These are phyloP conservation scores for Thaleichthys pacificus DNA, from an alignment of 2,797 vertebrate species.

Conservation along the genomic window DNA sequence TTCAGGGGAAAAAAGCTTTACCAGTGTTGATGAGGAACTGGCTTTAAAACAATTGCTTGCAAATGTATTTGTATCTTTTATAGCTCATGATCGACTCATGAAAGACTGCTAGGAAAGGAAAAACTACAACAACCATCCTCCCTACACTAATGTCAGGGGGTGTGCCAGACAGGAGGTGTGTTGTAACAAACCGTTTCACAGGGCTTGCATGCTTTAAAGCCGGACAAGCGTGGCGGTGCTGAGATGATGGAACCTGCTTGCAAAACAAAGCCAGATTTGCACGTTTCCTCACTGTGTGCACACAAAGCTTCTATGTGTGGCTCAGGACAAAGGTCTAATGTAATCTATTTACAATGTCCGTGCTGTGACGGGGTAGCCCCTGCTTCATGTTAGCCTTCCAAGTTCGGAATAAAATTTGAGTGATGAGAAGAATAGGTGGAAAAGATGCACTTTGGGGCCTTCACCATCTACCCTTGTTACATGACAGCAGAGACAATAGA, in stretches of 20 bases:
- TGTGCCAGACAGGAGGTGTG: slow-evolving; percentile 42
- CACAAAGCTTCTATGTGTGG: slow-evolving; percentile 46
- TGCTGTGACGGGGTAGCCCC: slow-evolving; percentile 43
- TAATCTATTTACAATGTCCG: slow-evolving; percentile 68
- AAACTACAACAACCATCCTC: slow-evolving; percentile 39
- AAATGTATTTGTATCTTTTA: slow-evolving; percentile 72
- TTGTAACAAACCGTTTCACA: slow-evolving; percentile 55
- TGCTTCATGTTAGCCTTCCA: slow-evolving; percentile 35
- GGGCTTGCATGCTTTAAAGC: slow-evolving; percentile 50
- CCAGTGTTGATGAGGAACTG: slow-evolving; percentile 64
- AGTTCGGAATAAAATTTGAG: slow-evolving; percentile 47
- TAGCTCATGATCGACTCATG: slow-evolving; percentile 56
- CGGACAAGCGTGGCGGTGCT: slow-evolving; percentile 43
- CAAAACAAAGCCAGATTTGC: slow-evolving; percentile 70
- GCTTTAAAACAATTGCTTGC: slow-evolving; percentile 64
- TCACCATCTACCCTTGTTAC: neutral
- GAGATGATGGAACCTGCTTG: slow-evolving; percentile 53
- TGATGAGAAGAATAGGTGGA: neutral
- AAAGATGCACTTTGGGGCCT: neutral
- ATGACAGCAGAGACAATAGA: slow-evolving; percentile 2
- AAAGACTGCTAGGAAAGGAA: slow-evolving; percentile 35
- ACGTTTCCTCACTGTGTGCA: slow-evolving; percentile 57
- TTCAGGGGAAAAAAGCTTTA: slow-evolving; percentile 38
- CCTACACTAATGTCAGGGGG: slow-evolving; percentile 35
- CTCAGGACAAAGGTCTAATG: slow-evolving; percentile 53